Percentiles rank a stretch among this genome's conserved stretches.
Evolutionary conservation across 2,113 vertebrate species (phyloP).

Genomic region (Phalacrocorax aristotelis): DNA sequence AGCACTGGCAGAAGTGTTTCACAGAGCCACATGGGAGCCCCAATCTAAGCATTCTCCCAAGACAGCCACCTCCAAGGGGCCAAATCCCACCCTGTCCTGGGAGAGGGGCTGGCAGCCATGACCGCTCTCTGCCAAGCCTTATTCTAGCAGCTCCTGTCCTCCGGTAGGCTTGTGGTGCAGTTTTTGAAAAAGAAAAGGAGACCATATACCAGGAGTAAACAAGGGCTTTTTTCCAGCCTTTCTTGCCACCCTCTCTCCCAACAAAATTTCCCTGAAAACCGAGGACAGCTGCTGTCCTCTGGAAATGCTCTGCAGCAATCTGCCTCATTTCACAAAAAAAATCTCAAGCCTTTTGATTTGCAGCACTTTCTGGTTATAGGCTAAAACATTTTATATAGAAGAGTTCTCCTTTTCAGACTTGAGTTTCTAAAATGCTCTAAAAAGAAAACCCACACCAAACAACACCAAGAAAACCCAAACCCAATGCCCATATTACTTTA

Average conservation of each 20-base stretch:
- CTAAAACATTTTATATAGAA: not conserved
- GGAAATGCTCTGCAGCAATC: not conserved
- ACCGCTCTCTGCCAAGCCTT: not conserved
- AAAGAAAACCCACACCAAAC: not conserved
- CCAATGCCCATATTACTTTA: not conserved
- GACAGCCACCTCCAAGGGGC: not conserved
- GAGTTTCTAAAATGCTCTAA: not conserved
- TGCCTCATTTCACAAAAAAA: not conserved
- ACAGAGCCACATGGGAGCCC: not conserved
- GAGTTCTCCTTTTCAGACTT: not conserved
- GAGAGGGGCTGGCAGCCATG: not conserved
- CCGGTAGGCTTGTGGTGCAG: not conserved
- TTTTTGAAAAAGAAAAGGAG: not conserved
- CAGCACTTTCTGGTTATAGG: not conserved
- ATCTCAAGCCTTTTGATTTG: not conserved
- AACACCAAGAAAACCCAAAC: no score
- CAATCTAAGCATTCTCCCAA: fast-evolving
- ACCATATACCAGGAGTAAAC: fast-evolving
- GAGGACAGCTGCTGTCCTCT: not conserved
- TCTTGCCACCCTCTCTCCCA: not conserved
- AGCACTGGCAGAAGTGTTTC: fast-evolving
- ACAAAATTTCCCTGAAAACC: not conserved
- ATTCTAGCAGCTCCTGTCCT: not conserved
- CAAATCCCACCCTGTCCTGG: fast-evolving
- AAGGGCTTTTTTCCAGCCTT: not conserved